These are phyloP conservation scores for Setophaga kirtlandii DNA, from an alignment of 2,113 vertebrate species.

Conservation along the genomic window DNA sequence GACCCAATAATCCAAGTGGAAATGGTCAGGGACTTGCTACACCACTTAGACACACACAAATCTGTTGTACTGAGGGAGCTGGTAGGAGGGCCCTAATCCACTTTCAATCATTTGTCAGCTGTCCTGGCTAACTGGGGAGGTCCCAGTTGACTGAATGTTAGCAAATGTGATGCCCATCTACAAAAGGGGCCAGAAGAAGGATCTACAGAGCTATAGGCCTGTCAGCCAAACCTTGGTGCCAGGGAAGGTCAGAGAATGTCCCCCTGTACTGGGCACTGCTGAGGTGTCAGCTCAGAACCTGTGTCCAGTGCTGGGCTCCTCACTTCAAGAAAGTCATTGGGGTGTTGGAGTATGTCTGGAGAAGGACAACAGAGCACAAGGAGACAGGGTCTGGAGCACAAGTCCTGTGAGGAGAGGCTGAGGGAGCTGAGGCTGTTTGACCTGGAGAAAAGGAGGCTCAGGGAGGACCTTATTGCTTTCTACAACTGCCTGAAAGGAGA, in stretches of 20 bases:
- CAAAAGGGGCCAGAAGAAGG: background rate
- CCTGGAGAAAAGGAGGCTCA: background rate
- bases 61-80: background rate
- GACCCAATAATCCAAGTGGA: background rate
- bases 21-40: background rate
- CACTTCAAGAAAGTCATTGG: background rate
- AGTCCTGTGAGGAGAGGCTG: background rate
- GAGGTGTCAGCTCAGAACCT: background rate
- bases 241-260: background rate
- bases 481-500: background rate
- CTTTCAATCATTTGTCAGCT: background rate
- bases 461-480: background rate
- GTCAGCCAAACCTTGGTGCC: background rate
- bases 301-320: background rate
- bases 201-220: background rate
- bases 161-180: background rate
- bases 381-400: background rate
- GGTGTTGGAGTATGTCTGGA: background rate
- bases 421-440: background rate
- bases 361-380: background rate
- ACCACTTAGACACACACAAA: background rate
- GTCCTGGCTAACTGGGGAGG: background rate
- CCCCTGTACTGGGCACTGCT: background rate
- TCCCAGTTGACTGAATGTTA: background rate
- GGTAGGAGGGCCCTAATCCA: background rate